Evolutionary conservation across 1,140 invertebrate species (phyloP).

Genomic region (Drosophila grimshawi): DNA sequence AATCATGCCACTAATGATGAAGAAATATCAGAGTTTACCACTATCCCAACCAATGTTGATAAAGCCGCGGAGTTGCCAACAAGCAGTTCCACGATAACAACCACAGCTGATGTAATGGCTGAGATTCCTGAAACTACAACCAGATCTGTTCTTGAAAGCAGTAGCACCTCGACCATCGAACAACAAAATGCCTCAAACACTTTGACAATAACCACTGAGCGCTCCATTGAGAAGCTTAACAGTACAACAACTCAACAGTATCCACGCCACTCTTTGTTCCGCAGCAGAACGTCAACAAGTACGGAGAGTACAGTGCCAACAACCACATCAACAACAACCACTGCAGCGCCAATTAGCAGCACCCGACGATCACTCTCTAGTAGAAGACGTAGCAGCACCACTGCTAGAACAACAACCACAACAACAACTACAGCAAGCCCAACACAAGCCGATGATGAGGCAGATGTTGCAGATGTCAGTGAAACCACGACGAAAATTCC

Average conservation of each 20-base stretch:
- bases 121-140: neutral
- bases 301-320: constrained; percentile 10
- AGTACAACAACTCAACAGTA: neutral
- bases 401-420: neutral
- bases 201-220: constrained; percentile 3
- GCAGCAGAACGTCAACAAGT: neutral
- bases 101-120: neutral
- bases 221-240: neutral
- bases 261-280: constrained; percentile 2
- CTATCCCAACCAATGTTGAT: neutral
- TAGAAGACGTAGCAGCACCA: constrained; percentile 24
- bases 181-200: neutral
- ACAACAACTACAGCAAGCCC: constrained; percentile 6
- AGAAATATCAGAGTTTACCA: constrained; percentile 2
- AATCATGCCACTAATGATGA: neutral
- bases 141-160: neutral
- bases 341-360: neutral
- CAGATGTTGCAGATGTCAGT: neutral
- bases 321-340: neutral
- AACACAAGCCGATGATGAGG: neutral
- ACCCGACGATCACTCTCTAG: constrained; percentile 25
- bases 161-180: neutral
- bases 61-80: neutral
- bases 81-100: neutral
- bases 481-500: constrained; percentile 29